Evolutionary conservation across 2,113 vertebrate genomes (phyloP), one percentile per base, ranked within the genome.

Genomic region (Ceyx margarethae): DNA sequence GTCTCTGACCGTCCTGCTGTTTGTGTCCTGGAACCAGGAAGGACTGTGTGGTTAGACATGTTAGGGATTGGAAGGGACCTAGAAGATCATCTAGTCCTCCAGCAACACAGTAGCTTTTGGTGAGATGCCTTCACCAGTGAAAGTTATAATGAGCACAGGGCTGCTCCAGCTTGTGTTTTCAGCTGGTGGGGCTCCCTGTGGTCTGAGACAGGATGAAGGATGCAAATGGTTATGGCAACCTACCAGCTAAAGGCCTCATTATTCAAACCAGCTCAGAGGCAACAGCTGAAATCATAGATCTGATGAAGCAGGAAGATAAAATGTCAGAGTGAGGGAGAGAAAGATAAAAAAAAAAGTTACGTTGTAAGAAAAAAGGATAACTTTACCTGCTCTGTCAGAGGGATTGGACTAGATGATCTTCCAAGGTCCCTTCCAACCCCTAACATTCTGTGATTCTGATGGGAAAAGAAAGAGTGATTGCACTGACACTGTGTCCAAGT

Each of bases 121-220:
- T 61, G 51, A 6, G 19, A 31, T 35, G 11, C 18, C 46, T 81
- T 81, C 43, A 35, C 9, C 21, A 48, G 18, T 22, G 25, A 31
- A 65, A n/a, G 15, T 10, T 3, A 15, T 19, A 51, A 53, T 2
- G 4, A 46, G 8, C 6, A 25, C 0, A 3, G 61, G 6, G 20
- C 46, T 56, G 51, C 16, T 42, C 26, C 37, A 65, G 48, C 45
- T 62, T 57, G 10, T 68, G 20, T 11, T 78, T 48, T 26, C 9
- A 45, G 69, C 10, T 73, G 15, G 1, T 86, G 31, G 25, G 28
- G 26, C 21, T 35, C 18, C 21, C 16, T 73, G 45, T n/a, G 13
- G 4, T 54, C 21, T 72, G 21, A 31, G 51, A 69, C 62, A 71
- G 12, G 37, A 45, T 45, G n/a, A 77, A 31, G 14, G 21, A 18